A percentile compares a stretch with the other conserved stretches of the same genome.
These are phyloP conservation scores for Alexandromys fortis DNA, from an alignment of 2,113 vertebrate species.

Conservation along the genomic window DNA sequence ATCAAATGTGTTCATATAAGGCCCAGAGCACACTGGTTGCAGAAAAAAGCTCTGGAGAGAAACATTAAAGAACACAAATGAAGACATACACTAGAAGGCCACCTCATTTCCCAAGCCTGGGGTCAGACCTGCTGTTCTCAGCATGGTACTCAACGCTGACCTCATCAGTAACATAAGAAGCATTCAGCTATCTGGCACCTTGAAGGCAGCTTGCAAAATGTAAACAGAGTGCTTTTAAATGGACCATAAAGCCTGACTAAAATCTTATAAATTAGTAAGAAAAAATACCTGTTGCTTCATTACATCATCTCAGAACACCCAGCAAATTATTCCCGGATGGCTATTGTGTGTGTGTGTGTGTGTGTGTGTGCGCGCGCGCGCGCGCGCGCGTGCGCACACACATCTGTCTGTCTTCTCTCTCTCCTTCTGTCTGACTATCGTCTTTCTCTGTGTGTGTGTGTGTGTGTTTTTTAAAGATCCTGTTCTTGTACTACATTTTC, in stretches of 20 bases:
- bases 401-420: not conserved
- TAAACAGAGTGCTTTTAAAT: conserved; percentile 72
- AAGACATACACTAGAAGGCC: conserved; percentile 32
- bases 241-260: conserved; percentile 69
- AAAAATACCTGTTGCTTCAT: conserved; percentile 62
- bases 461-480: not conserved
- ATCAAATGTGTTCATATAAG: conserved; percentile 34
- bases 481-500: conserved; percentile 3
- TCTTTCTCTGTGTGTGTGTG: too few relatives aligned
- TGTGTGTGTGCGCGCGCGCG: not conserved
- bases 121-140: conserved; percentile 68
- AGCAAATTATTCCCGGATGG: conserved; percentile 66
- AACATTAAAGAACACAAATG: conserved; percentile 34
- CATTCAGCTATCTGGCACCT: conserved; percentile 71
- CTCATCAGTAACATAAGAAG: conserved; percentile 68
- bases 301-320: conserved; percentile 33
- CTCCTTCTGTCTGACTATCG: not conserved
- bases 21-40: not conserved
- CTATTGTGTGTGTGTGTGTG: not conserved
- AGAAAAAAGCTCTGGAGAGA: conserved; percentile 31
- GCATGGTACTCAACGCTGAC: conserved; percentile 60
- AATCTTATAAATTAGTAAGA: conserved; percentile 70
- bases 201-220: conserved; percentile 61
- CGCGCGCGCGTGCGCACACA: too few relatives aligned
- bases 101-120: conserved; percentile 50